Base-by-base conservation (phyloP, 37 sponge, comb jelly and placozoan genomes). In the Beroe ovata region DNA sequence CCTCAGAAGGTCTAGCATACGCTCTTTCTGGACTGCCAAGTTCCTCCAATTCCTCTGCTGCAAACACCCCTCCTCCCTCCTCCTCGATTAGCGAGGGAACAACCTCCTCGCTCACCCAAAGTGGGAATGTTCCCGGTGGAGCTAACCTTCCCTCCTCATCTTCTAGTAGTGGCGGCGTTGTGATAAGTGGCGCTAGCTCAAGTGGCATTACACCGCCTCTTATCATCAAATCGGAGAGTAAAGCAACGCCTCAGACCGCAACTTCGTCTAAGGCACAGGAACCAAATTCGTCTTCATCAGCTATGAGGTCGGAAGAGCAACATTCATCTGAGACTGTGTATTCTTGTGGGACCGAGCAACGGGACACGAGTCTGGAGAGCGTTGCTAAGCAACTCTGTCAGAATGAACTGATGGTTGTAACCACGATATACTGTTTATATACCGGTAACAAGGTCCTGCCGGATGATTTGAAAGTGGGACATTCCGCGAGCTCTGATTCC, bases 301-400 rank as follows among this genome's bases (percentile, higher is more conserved):
- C 54, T 11, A 11, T 11, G 6, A 47, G 11, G 54, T 47, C 69
- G 29, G 69, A 66, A 11, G 30, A 66, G 30, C 69, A 66, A 37
- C 32, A 66, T 3, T 18, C 25, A 2, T 16, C 30, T 16, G 69
- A 66, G 36, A 29, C 69, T 19, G 18, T 66, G 16, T 66, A 66
- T 18, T 37, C 69, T 19, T 11, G 2, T 33, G 11, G 8, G 36
- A 16, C 33, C 36, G 16, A 66, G 36, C 25, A 66, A 32, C 69
- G 30, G 69, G 30, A 25, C 19, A 66, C 69, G 25, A 66, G 35
- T 26, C 30, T 66, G 30, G 69, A 66, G 8, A 34, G 69, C 30
- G 69, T 66, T 29, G 69, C 69, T 66, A 66, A 66, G 69, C 69
- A 66, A 33, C 36, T 66, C 32, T 66, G 69, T 66, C 32, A 25